Percentiles rank a stretch among this genome's conserved stretches.
Evolutionary conservation across 2,797 vertebrate species (phyloP).

Genomic region (Caiman crocodilus): DNA sequence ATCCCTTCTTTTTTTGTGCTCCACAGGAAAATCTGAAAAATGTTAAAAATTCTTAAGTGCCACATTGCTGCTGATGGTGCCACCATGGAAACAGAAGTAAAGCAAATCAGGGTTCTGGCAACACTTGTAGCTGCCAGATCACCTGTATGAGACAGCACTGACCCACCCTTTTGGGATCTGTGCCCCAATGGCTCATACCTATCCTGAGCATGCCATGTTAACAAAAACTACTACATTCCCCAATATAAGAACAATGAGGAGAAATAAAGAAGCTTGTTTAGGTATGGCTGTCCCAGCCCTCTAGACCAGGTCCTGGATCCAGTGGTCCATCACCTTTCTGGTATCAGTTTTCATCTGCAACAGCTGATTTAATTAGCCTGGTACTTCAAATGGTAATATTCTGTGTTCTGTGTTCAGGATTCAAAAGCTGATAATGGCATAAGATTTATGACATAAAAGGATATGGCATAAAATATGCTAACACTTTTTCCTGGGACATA

Average conservation of each 20-base stretch:
- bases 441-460: neutral
- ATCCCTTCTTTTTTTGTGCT: neutral
- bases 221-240: neutral
- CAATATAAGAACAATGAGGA: neutral
- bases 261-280: neutral
- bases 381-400: neutral
- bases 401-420: neutral
- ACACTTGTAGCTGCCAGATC: neutral
- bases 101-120: neutral
- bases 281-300: neutral
- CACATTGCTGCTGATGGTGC: fast-evolving
- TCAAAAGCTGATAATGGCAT: neutral
- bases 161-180: fast-evolving
- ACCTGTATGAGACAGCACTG: fast-evolving
- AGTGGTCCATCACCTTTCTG: neutral
- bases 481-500: too few relatives aligned
- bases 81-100: neutral
- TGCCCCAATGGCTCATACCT: neutral
- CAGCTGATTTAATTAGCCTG: neutral
- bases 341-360: neutral
- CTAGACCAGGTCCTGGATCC: neutral
- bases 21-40: neutral
- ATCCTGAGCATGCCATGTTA: neutral
- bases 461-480: neutral
- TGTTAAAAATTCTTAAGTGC: neutral